Conservation (phyloP, 2,797 vertebrate genomes). For the Poeciliopsis infans region DNA sequence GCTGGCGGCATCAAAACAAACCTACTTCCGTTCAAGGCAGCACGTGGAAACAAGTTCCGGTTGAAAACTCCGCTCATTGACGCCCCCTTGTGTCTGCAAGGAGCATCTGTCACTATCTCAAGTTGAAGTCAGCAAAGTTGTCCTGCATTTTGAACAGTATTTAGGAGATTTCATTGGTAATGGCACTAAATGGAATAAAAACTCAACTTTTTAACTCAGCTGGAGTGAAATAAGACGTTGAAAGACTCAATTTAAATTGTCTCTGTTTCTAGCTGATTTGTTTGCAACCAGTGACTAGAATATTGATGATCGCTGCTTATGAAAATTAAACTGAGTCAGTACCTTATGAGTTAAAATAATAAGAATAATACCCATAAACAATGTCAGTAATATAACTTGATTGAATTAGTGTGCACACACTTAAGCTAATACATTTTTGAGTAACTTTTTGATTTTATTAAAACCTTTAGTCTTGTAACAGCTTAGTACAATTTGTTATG, state of each 20-base stretch:
- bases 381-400: neutral
- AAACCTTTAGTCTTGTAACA: neutral
- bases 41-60: conserved; percentile 66
- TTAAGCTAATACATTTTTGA: neutral
- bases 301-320: neutral
- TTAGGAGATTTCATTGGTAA: neutral
- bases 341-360: neutral
- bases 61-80: conserved; percentile 9
- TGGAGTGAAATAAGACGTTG: neutral
- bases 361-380: neutral
- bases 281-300: neutral
- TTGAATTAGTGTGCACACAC: neutral
- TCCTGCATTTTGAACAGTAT: neutral
- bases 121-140: neutral
- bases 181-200: neutral
- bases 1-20: conserved; percentile 61
- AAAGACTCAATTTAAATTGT: neutral
- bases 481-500: neutral
- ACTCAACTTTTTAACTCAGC: neutral
- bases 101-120: conserved; percentile 8
- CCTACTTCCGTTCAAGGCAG: conserved; percentile 43
- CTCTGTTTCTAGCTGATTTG: neutral
- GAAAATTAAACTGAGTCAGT: neutral
- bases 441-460: neutral
- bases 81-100: conserved; percentile 51